Conservation (phyloP, 2,888 invertebrate genomes). For the Stenichneumon culpator region DNA sequence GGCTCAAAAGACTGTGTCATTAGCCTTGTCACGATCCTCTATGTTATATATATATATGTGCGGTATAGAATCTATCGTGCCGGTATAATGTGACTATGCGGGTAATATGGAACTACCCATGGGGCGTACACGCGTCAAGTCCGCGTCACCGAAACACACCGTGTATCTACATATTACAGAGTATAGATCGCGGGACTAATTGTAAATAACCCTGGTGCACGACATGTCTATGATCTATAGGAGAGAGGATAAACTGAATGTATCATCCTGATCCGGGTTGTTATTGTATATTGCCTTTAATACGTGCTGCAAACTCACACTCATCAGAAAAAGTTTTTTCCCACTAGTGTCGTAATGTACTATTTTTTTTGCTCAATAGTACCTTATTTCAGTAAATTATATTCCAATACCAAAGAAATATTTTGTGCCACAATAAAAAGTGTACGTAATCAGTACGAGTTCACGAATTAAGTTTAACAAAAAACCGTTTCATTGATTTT, state of each 20-base stretch:
- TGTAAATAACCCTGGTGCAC: constrained; percentile 56
- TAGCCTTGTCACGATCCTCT: constrained; percentile 49
- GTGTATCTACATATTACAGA: constrained; percentile 50
- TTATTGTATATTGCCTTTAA: too few species aligned
- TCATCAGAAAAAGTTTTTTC: too few species aligned
- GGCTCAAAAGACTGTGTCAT: constrained; percentile 66
- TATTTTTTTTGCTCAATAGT: too few species aligned
- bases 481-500: too few species aligned
- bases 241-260: background rate
- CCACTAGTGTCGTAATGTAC: too few species aligned
- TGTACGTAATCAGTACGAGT: too few species aligned
- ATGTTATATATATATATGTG: background rate
- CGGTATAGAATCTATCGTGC: background rate
- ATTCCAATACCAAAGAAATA: too few species aligned
- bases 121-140: constrained; percentile 38
- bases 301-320: too few species aligned
- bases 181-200: constrained; percentile 49
- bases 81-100: constrained; percentile 17
- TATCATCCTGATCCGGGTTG: background rate
- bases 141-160: constrained; percentile 42
- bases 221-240: constrained; percentile 46
- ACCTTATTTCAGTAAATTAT: too few species aligned
- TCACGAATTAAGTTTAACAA: too few species aligned
- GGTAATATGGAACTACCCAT: constrained; percentile 26
- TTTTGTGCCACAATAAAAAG: too few species aligned